Base-by-base conservation (phyloP, 2,797 vertebrate genomes). In the Corythornis leucogaster region DNA sequence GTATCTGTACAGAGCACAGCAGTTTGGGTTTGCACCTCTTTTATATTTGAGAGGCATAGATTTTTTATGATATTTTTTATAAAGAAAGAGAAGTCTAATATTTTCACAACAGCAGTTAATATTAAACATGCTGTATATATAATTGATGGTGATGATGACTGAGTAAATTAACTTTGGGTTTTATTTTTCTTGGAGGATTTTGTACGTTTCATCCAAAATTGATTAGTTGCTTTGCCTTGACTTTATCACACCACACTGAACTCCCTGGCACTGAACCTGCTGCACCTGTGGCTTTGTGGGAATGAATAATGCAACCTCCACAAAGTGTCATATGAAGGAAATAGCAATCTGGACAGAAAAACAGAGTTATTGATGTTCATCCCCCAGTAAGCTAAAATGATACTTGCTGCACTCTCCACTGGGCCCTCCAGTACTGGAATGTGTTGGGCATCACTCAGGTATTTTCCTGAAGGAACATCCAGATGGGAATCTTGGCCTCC, bases 161-260 rank as follows among this genome's bases (percentile, higher is more conserved):
- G 70, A 70, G 64, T 43, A 92, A 90, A 92, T 79, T 51, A 77
- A 89, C 24, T 66, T 62, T 10, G 50, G 31, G 33, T 11, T 91
- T 84, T 88, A 48, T 82, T 77, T 87, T 87, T 92, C 83, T 89
- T 95, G 81, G 75, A 92, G 58, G 7, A 5, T 5, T 74, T 91
- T 55, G 28, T 50, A 46, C 20, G 8, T 85, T 91, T 94, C 80
- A 76, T 89, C 61, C 78, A 55, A 76, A 93, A 90, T 22, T 53
- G 78, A 78, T 95, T 61, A 54, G 82, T 80, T 80, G 51, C 40
- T 85, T 92, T 91, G 76, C 31, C 58, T 86, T 90, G 91, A 94
- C 79, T 92, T 83, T 75, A 71, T 38, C 6, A 2, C 30, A 61
- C 15, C 2, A 2, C 58, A 15, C 20, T 67, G 59, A 95, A 94